Percentiles rank a stretch among this genome's conserved stretches.
These are phyloP conservation scores for Phalanger gymnotis DNA, from an alignment of 2,797 vertebrate species.

Conservation along the genomic window DNA sequence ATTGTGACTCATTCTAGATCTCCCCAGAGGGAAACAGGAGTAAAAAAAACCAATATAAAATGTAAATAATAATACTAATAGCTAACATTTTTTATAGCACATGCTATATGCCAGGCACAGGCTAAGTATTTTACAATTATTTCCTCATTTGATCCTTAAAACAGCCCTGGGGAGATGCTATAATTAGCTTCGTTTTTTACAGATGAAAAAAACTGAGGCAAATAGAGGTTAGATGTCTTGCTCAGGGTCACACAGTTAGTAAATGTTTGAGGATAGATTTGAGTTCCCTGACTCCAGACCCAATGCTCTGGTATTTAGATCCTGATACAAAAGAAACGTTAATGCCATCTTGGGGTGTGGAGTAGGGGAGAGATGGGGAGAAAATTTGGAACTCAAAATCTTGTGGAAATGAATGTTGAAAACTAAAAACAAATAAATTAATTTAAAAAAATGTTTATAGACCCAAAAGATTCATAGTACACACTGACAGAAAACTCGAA, in stretches of 20 bases:
- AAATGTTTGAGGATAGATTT: not conserved
- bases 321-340: too few species aligned
- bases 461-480: not conserved
- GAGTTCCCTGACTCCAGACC: not conserved
- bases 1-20: not conserved
- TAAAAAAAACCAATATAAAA: not conserved
- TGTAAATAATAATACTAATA: not conserved
- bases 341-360: too few species aligned
- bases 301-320: too few species aligned
- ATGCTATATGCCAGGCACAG: accelerated
- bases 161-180: not conserved
- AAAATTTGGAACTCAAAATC: too few species aligned
- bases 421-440: too few species aligned
- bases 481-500: not conserved
- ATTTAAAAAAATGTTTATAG: not conserved
- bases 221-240: not conserved
- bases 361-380: too few species aligned
- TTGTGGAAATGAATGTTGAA: too few species aligned
- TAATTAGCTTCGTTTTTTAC: not conserved
- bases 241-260: not conserved
- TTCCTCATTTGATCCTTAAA: not conserved
- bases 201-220: not conserved
- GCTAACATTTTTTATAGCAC: not conserved
- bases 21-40: not conserved
- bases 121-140: not conserved